phyloP scores from a whole-genome alignment of 2,797 vertebrate genomes.

The Catostomus latipinnis region DNA sequence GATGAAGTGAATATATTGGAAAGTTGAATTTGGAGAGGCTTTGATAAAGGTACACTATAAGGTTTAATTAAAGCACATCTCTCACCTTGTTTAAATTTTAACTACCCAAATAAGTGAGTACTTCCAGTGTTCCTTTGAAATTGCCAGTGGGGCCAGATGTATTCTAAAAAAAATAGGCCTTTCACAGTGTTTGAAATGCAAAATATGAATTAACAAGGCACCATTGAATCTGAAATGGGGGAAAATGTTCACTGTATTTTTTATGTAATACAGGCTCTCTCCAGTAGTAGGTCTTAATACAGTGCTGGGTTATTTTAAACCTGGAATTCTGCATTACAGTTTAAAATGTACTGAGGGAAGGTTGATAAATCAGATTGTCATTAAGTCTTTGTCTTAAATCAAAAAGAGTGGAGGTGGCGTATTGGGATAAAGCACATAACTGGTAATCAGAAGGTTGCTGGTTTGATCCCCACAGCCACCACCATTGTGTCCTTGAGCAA shows the following conservation, averaged over 20 bases:
- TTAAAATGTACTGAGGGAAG: background rate
- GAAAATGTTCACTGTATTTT: background rate
- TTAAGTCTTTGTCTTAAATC: background rate
- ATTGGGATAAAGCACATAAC: too few relatives aligned
- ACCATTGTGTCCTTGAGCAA: too few relatives aligned
- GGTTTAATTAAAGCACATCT: slow-evolving; percentile 56
- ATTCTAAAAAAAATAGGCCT: slow-evolving; percentile 5
- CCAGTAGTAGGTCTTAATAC: background rate
- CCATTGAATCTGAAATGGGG: background rate
- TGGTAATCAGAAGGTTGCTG: too few relatives aligned
- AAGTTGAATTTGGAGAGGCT: slow-evolving; percentile 40
- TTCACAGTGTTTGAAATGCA: slow-evolving; percentile 46
- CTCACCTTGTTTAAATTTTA: slow-evolving; percentile 44
- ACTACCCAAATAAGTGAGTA: slow-evolving; percentile 40
- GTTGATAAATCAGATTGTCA: background rate
- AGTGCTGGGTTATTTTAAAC: background rate
- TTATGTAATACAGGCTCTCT: background rate
- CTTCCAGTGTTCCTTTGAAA: slow-evolving; percentile 40
- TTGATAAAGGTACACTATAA: slow-evolving; percentile 54
- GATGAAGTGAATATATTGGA: slow-evolving; percentile 36
- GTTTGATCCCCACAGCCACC: too few relatives aligned
- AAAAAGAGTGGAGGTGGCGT: too few relatives aligned
- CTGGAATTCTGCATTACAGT: background rate
- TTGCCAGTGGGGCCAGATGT: slow-evolving; percentile 30
- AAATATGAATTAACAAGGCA: slow-evolving; percentile 41